Percentiles rank a stretch among this genome's conserved stretches.
phyloP scores from a whole-genome alignment of 2,797 vertebrate species.

The Pogonophryne albipinna region DNA sequence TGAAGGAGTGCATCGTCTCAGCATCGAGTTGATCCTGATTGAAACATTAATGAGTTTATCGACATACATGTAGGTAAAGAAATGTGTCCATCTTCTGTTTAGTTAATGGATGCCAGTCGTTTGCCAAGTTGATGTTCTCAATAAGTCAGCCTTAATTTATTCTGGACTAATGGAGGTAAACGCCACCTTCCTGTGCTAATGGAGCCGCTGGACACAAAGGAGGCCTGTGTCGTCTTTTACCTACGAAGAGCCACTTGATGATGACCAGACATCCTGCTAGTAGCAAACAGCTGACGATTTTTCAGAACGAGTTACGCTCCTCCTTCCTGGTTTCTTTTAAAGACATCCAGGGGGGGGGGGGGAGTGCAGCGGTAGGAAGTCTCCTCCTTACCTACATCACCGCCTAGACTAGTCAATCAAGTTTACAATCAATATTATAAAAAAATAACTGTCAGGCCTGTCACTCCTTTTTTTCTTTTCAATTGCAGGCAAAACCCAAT shows the following conservation, averaged over 20 bases:
- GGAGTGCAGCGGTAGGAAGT: background rate
- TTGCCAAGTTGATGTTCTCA: conserved; percentile 43
- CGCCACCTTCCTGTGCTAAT: conserved; percentile 69
- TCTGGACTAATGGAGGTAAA: conserved; percentile 64
- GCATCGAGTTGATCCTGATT: background rate
- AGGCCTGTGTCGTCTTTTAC: conserved; percentile 52
- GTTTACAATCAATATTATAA: too few relatives aligned
- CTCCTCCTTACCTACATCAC: too few relatives aligned
- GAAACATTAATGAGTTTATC: conserved; percentile 3
- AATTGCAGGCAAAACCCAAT: too few relatives aligned
- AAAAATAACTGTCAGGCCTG: too few relatives aligned
- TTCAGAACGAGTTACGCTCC: conserved; percentile 3
- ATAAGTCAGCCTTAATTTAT: conserved; percentile 62
- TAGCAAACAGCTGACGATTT: background rate
- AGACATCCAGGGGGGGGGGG: conserved; percentile 8
- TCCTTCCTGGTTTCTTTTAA: conserved; percentile 27
- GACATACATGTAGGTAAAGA: conserved; percentile 14
- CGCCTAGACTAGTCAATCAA: too few relatives aligned
- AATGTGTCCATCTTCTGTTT: conserved; percentile 29
- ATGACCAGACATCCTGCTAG: conserved; percentile 28
- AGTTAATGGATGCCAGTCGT: conserved; percentile 53
- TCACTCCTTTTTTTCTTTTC: too few relatives aligned
- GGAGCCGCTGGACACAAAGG: conserved; percentile 51
- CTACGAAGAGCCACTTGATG: conserved; percentile 39
- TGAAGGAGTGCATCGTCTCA: background rate